Evolutionary conservation across 1,140 invertebrate species (phyloP).

Genomic region (Phthorimaea operculella): DNA sequence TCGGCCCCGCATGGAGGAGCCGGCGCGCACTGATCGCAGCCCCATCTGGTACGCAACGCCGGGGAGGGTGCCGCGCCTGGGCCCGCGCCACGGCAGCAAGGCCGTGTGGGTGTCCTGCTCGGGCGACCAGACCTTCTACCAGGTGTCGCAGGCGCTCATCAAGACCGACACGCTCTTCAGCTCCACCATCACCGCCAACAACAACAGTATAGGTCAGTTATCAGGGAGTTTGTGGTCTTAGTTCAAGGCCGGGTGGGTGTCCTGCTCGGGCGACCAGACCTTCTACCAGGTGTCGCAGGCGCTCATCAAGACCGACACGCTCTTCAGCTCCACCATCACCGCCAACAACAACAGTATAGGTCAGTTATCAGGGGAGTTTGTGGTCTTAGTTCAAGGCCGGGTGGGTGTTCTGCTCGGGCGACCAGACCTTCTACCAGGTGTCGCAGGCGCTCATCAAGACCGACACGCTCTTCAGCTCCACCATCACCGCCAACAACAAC

Average conservation of each 20-base stretch:
- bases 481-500: constrained; percentile 88
- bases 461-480: constrained; percentile 84
- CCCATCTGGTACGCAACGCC: constrained; percentile 83
- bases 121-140: constrained; percentile 94
- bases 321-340: constrained; percentile 87
- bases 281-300: constrained; percentile 94
- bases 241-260: constrained; percentile 88
- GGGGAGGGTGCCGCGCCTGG: constrained; percentile 82
- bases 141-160: constrained; percentile 92
- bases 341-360: constrained; percentile 88
- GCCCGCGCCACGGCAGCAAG: constrained; percentile 79
- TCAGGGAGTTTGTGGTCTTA: constrained; percentile 14
- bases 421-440: constrained; percentile 94
- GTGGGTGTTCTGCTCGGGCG: constrained; percentile 93
- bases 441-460: constrained; percentile 94
- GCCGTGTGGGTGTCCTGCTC: constrained; percentile 95
- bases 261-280: constrained; percentile 94
- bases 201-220: constrained; percentile 86
- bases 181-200: constrained; percentile 90
- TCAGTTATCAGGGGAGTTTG: too few relatives aligned
- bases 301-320: constrained; percentile 88
- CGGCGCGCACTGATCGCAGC: constrained; percentile 28
- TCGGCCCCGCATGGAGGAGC: constrained; percentile 60
- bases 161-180: constrained; percentile 87
- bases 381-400: constrained; percentile 73